Conservation (phyloP, 2,113 vertebrate species). For the Equus quagga region DNA sequence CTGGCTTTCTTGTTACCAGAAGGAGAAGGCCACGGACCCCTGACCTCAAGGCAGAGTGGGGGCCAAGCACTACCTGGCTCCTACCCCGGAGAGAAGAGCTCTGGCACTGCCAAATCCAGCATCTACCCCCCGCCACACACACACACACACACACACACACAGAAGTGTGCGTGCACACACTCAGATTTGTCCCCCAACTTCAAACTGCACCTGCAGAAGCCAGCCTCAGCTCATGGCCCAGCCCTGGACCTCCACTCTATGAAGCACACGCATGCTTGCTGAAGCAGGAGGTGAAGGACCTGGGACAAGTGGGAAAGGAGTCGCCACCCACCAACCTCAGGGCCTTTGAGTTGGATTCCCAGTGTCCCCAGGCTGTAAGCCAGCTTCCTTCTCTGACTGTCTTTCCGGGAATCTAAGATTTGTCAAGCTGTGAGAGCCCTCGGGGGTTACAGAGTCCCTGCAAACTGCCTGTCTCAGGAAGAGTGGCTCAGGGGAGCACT, state of each 20-base stretch:
- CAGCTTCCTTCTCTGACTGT: constrained; percentile 2
- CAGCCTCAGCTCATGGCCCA: too few species aligned
- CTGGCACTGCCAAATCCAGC: neutral
- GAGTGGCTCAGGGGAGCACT: fast-evolving
- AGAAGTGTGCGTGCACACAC: neutral
- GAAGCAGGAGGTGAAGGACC: neutral
- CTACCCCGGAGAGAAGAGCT: neutral
- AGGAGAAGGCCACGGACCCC: neutral
- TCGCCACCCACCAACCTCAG: neutral
- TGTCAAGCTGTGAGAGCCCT: neutral
- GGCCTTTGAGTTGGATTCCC: neutral
- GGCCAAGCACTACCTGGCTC: neutral
- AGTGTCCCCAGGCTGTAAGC: neutral
- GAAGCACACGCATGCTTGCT: neutral
- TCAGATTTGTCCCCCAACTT: too few species aligned
- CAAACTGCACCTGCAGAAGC: neutral
- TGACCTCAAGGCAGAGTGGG: neutral
- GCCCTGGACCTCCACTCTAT: neutral
- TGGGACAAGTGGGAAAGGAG: neutral
- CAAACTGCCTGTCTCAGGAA: neutral
- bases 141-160: too few species aligned
- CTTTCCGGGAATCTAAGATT: neutral
- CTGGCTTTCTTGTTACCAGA: neutral
- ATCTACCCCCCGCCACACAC: too few species aligned
- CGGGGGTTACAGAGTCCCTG: neutral